Evolutionary conservation across 23 tunicate species (phyloP), one percentile per base, ranked within the genome.

Genomic region (Trididemnum miniatum): DNA sequence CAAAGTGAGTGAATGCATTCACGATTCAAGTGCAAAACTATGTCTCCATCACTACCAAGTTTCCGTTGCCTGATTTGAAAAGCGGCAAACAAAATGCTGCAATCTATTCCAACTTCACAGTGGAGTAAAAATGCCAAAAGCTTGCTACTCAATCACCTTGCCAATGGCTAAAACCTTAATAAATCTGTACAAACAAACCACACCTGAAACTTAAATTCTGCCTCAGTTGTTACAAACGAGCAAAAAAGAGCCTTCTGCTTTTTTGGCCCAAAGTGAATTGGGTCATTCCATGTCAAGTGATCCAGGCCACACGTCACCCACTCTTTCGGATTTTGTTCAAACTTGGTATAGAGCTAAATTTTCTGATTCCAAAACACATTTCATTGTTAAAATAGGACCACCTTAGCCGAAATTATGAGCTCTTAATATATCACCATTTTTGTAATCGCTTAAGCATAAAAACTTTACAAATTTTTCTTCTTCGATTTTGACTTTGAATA

Each of bases 141-240:
- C 67, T 24, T 12, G 26, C n/a, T 24, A 12, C 4, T 18, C 26
- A n/a, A 62, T 62, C 26, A 12, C 67, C 3, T 62, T 62, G n/a
- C 29, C 29, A 3, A 18, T 62, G 29, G 67, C 67, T n/a, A 62
- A 62, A 62, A 24, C 29, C 4, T 62, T 62, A 24, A 24, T 62
- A 12, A 18, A 62, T 3, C 4, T 4, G 15, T 62, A 12, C 26
- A n/a, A 62, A 12, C 25, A 3, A 62, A 62, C 29, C n/a, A 62
- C 67, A 62, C 67, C 67, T 20, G 67, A 26, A 62, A 20, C n/a
- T 62, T 22, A 62, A 62, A 62, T 62, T 62, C 15, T 62, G 29
- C 26, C 5, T 62, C 3, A 62, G 25, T 62, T 62, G 67, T 26
- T 12, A 20, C 23, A 62, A 22, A 62, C 26, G 29, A 62, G 67